phyloP scores from a whole-genome alignment of 2,888 invertebrate genomes.

The Andricus quercusramuli region DNA sequence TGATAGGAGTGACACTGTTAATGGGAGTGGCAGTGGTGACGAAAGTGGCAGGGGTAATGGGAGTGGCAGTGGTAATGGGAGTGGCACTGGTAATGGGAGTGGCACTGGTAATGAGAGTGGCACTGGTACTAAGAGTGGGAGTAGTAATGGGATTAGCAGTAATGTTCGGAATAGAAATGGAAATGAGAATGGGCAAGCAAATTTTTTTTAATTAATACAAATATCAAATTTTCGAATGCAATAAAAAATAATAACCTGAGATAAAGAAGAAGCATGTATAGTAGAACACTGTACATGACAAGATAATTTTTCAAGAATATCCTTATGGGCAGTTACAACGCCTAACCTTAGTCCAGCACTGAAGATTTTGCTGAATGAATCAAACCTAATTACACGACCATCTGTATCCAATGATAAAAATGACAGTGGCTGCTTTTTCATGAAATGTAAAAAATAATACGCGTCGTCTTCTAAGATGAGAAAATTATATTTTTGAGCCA shows the following conservation, averaged over 20 bases:
- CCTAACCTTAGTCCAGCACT: conserved; percentile 87
- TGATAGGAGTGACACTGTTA: no score
- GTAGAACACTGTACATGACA: conserved; percentile 84
- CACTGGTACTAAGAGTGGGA: no score
- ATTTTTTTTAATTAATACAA: no score
- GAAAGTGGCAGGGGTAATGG: no score
- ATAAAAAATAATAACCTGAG: conserved; percentile 80
- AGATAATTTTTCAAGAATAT: conserved; percentile 82
- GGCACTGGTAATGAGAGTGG: no score
- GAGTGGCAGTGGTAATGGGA: no score
- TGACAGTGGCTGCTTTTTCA: conserved; percentile 81
- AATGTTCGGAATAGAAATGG: no score
- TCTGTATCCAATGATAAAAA: conserved; percentile 87
- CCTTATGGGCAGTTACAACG: conserved; percentile 85
- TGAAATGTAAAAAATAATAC: conserved; percentile 88
- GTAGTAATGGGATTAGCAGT: no score
- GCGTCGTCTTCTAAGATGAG: conserved; percentile 91
- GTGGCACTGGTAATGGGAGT: no score
- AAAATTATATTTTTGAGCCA: conserved; percentile 87
- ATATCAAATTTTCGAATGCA: no score
- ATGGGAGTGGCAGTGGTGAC: no score
- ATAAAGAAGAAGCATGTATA: conserved; percentile 82
- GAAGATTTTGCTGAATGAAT: conserved; percentile 88
- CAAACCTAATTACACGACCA: conserved; percentile 87
- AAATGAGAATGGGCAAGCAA: no score